Conservation (phyloP, 2,888 invertebrate species). For the Nineta flava region DNA sequence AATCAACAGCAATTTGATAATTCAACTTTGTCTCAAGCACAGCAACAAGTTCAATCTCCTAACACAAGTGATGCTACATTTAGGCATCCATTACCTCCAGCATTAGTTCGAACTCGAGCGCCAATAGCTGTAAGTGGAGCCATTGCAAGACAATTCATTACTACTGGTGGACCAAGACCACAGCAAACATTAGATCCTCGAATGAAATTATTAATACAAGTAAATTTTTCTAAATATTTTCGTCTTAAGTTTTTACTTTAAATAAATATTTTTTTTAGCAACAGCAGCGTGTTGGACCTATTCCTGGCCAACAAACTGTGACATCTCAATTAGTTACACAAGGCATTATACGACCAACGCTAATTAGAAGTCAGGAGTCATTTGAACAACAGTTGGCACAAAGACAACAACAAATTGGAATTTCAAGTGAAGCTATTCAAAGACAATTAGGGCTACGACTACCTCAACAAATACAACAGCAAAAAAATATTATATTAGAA, state of each 20-base stretch:
- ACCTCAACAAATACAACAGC: not conserved
- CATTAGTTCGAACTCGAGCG: slow-evolving; percentile 33
- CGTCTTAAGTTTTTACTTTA: not conserved
- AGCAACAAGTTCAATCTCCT: slow-evolving; percentile 14
- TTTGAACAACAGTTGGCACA: slow-evolving; percentile 24
- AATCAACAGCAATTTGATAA: slow-evolving; percentile 15
- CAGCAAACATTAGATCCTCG: slow-evolving; percentile 35
- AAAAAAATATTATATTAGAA: slow-evolving; percentile 1
- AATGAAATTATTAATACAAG: slow-evolving; percentile 32
- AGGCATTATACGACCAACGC: not conserved
- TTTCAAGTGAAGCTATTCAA: not conserved
- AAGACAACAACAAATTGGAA: slow-evolving; percentile 16
- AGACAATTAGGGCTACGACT: not conserved
- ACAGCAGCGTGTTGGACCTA: slow-evolving; percentile 13
- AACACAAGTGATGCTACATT: slow-evolving; percentile 38
- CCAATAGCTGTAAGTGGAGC: slow-evolving; percentile 19
- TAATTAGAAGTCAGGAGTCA: not conserved
- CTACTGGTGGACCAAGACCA: slow-evolving; percentile 26
- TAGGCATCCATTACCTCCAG: slow-evolving; percentile 53
- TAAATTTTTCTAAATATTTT: slow-evolving; percentile 8
- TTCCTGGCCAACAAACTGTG: slow-evolving; percentile 13
- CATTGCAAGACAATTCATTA: slow-evolving; percentile 15
- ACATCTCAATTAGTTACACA: slow-evolving; percentile 6
- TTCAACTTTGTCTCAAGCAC: slow-evolving; percentile 6
- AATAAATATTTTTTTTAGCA: slow-evolving; percentile 2